phyloP scores from a whole-genome alignment of 1,140 invertebrate genomes.

The Nylanderia fulva region DNA sequence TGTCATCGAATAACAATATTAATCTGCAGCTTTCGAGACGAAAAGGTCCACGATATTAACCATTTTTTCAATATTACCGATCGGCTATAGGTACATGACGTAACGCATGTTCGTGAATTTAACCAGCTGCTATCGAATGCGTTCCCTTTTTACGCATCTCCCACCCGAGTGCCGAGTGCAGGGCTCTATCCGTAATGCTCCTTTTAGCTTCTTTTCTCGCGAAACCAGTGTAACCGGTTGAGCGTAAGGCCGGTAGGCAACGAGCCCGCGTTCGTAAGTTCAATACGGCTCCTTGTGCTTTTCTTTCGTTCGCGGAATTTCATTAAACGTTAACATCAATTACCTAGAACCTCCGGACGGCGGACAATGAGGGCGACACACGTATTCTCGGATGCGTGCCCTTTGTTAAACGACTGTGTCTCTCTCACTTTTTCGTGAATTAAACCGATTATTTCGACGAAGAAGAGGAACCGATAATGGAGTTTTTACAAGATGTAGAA shows the following conservation, averaged over 20 bases:
- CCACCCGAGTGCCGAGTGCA: slow-evolving; percentile 17
- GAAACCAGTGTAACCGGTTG: slow-evolving; percentile 64
- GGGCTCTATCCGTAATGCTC: slow-evolving; percentile 14
- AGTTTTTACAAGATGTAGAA: not conserved
- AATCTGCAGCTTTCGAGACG: not conserved
- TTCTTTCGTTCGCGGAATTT: slow-evolving; percentile 56
- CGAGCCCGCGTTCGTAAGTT: slow-evolving; percentile 48
- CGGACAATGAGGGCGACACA: slow-evolving; percentile 47
- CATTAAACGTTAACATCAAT: slow-evolving; percentile 64
- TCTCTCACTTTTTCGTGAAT: not conserved
- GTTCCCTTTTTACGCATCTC: slow-evolving; percentile 45
- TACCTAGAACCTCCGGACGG: slow-evolving; percentile 43
- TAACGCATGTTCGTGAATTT: slow-evolving; percentile 58
- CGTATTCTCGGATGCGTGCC: slow-evolving; percentile 20
- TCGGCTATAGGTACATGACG: slow-evolving; percentile 25
- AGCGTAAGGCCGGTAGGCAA: slow-evolving; percentile 61
- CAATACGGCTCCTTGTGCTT: slow-evolving; percentile 56
- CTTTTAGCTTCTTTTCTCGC: slow-evolving; percentile 56
- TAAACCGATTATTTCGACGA: not conserved
- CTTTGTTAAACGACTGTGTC: slow-evolving; percentile 11
- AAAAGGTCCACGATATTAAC: slow-evolving; percentile 27
- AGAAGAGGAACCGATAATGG: not conserved
- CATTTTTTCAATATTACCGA: slow-evolving; percentile 33
- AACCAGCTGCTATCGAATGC: slow-evolving; percentile 53
- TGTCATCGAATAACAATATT: not conserved